Evolutionary conservation across 2,888 invertebrate species (phyloP), one percentile per base, ranked within the genome.

Genomic region (Bibio marci): DNA sequence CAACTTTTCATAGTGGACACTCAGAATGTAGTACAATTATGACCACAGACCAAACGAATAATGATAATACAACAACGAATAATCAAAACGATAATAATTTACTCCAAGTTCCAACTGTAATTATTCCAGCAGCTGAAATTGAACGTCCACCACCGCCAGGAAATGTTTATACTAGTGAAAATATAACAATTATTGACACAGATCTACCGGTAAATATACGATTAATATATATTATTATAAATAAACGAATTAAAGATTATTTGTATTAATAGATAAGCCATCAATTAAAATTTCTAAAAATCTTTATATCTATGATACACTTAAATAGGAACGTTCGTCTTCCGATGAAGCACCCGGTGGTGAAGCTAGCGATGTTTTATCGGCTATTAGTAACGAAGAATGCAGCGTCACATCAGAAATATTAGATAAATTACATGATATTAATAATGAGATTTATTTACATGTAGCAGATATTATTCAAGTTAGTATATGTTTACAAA

Each of bases 391-490:
- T 56, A 78, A 76, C 53, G 79, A 78, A 50, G 78, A 79, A 54
- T 74, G 70, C 53, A 79, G 78, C 57, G 67, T 79, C 48, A 69
- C 71, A 39, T 78, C 77, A 3, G 79, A 79, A 54, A 72, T 76
- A 27, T 65, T 73, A 35, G 74, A 72, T 43, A 67, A 68, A 40
- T 45, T 45, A 30, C 26, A 33, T 15, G 33, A 44, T 8, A 30
- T 30, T 5, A 28, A 19, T 35, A 30, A 35, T 30, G 46, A 47
- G 52, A 55, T 43, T 25, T 50, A 49, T 27, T 27, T 41, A n/a
- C 41, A 43, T 13, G 43, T 60, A 13, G 57, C 58, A 4, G 62
- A 62, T 35, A 52, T 62, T 19, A 51, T 61, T 39, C 62, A 61
- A 52, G 62, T 60, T 40, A 13, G 4, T 13, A 4, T 13, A 30